phyloP scores from a whole-genome alignment of 2,113 vertebrate species.

The Piprites chloris region DNA sequence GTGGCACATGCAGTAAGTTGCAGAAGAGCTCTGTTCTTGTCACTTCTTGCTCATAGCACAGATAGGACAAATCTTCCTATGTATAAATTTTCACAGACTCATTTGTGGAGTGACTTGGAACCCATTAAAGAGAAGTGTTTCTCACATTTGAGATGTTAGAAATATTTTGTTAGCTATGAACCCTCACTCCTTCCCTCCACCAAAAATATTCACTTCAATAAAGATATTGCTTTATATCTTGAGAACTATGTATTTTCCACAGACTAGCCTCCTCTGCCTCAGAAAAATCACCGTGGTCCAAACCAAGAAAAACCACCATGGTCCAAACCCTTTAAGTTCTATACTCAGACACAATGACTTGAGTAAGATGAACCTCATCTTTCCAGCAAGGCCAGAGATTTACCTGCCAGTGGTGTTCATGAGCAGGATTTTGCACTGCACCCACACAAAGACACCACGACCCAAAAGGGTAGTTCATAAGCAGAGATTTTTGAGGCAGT shows the following conservation, averaged over 20 bases:
- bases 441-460: neutral
- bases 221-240: neutral
- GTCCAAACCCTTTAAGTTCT: neutral
- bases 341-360: neutral
- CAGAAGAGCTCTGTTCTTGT: neutral
- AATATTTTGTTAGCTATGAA: neutral
- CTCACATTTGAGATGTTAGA: neutral
- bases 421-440: neutral
- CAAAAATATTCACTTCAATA: neutral
- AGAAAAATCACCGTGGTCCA: neutral
- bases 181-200: neutral
- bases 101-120: neutral
- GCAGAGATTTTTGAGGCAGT: neutral
- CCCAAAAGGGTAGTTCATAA: neutral
- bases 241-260: neutral
- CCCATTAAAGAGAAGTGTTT: neutral
- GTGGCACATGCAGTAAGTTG: neutral
- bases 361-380: neutral
- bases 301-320: neutral
- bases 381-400: neutral
- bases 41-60: neutral
- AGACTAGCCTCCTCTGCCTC: neutral
- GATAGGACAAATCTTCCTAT: neutral
- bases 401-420: neutral
- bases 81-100: neutral